Percentiles rank a stretch among this genome's conserved stretches.
Conservation (phyloP, 1,140 invertebrate genomes). For the Lanistes nyassanus region DNA sequence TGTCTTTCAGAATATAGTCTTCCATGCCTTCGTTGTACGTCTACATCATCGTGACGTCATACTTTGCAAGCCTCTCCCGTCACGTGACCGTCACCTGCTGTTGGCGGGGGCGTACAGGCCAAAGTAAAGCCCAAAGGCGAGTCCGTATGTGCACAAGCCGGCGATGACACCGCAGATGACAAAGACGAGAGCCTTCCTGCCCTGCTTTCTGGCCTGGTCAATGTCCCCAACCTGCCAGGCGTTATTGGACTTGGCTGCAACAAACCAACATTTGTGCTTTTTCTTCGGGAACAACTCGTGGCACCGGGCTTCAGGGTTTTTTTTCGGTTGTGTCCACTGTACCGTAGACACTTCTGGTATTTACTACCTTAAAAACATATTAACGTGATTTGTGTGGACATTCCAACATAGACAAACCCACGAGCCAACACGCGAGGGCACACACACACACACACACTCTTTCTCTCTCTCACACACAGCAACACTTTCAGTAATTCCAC, state of each 20-base stretch:
- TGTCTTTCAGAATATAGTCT: neutral
- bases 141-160: slow-evolving; percentile 50
- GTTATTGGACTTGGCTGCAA: slow-evolving; percentile 59
- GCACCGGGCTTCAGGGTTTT: too few species aligned
- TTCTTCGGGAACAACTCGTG: neutral
- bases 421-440: too few species aligned
- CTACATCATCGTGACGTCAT: neutral
- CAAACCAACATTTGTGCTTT: slow-evolving; percentile 10
- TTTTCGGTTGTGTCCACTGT: too few species aligned
- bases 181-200: slow-evolving; percentile 54
- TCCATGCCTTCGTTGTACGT: neutral
- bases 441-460: too few species aligned
- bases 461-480: too few species aligned
- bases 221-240: slow-evolving; percentile 60
- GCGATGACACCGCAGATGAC: slow-evolving; percentile 50
- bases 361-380: too few species aligned
- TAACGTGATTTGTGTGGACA: too few species aligned
- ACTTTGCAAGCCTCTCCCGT: neutral
- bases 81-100: neutral
- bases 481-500: too few species aligned
- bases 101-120: slow-evolving; percentile 30
- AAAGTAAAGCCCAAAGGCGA: slow-evolving; percentile 54
- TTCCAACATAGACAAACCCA: too few species aligned
- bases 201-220: slow-evolving; percentile 40
- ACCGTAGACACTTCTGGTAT: too few species aligned